A percentile compares a stretch with the other conserved stretches of the same genome.
phyloP scores from a whole-genome alignment of 1,140 invertebrate species.

The Sycophaga agraensis region DNA sequence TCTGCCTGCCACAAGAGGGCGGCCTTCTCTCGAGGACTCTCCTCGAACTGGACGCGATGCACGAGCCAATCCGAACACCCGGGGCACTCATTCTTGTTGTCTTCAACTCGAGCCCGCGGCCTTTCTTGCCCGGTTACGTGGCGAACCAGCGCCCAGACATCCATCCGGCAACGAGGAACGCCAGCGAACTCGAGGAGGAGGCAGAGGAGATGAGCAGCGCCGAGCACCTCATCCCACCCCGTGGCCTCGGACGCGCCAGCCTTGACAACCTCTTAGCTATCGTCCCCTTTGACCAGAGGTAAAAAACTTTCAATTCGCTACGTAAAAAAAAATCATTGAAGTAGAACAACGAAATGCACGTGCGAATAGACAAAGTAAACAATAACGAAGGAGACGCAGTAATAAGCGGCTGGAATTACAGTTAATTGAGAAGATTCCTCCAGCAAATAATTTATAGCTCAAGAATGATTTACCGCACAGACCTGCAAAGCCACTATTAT shows the following conservation, averaged over 20 bases:
- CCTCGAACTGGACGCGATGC: conserved; percentile 46
- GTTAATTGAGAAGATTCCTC: too few relatives aligned
- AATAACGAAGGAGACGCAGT: too few relatives aligned
- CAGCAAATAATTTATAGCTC: too few relatives aligned
- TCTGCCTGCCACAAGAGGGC: conserved; percentile 53
- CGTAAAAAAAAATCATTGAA: too few relatives aligned
- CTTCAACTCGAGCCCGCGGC: conserved; percentile 33
- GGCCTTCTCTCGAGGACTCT: conserved; percentile 46
- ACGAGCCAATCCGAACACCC: conserved; percentile 38
- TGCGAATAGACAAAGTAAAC: too few relatives aligned
- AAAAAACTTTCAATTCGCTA: conserved; percentile 7
- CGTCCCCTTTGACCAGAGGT: conserved; percentile 52
- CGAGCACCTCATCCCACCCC: conserved; percentile 34
- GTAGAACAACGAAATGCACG: too few relatives aligned
- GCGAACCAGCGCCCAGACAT: too few relatives aligned
- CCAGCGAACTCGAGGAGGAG: not conserved
- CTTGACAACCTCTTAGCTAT: conserved; percentile 48
- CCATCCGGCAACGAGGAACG: too few relatives aligned
- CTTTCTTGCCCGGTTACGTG: not conserved
- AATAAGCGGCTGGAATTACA: too few relatives aligned
- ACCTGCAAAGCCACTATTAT: too few relatives aligned
- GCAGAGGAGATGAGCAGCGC: not conserved
- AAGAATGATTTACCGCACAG: too few relatives aligned
- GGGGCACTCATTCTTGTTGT: conserved; percentile 48
- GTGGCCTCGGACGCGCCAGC: conserved; percentile 40